Evolutionary conservation across 2,888 invertebrate species (phyloP).

Genomic region (Nipponacmea schrenckii): DNA sequence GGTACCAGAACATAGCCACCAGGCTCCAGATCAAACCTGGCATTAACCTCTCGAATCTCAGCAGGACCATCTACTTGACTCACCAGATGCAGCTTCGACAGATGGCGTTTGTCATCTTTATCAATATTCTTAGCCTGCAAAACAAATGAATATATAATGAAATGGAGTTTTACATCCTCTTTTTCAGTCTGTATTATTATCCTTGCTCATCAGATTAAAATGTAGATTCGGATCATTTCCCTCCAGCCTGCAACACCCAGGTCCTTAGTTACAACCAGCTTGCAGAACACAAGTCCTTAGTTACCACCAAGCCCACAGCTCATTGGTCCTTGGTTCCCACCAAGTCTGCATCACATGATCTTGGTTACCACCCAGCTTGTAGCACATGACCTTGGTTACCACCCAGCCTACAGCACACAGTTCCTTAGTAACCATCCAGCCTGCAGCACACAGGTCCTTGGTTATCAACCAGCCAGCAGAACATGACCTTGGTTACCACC

Average conservation of each 20-base stretch:
- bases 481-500: no score
- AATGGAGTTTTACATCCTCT: no score
- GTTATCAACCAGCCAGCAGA: no score
- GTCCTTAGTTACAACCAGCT: background rate
- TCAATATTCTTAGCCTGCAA: conserved; percentile 55
- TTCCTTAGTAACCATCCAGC: background rate
- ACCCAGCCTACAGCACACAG: background rate
- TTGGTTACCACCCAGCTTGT: no score
- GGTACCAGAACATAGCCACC: conserved; percentile 61
- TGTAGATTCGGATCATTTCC: no score
- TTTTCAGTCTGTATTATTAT: no score
- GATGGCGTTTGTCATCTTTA: conserved; percentile 52
- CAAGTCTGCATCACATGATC: no score
- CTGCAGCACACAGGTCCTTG: background rate
- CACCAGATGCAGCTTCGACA: conserved; percentile 51
- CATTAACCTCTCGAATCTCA: conserved; percentile 51
- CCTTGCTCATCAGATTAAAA: no score
- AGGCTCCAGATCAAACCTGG: conserved; percentile 58
- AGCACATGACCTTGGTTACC: background rate
- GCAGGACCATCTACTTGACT: conserved; percentile 43
- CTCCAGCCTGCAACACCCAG: background rate
- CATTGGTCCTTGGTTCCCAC: no score
- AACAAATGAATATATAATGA: background rate
- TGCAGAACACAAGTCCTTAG: background rate
- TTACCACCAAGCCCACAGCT: no score